Base-by-base conservation (phyloP, 92 coral and sea anemone genomes). In the Blastomussa wellsi region DNA sequence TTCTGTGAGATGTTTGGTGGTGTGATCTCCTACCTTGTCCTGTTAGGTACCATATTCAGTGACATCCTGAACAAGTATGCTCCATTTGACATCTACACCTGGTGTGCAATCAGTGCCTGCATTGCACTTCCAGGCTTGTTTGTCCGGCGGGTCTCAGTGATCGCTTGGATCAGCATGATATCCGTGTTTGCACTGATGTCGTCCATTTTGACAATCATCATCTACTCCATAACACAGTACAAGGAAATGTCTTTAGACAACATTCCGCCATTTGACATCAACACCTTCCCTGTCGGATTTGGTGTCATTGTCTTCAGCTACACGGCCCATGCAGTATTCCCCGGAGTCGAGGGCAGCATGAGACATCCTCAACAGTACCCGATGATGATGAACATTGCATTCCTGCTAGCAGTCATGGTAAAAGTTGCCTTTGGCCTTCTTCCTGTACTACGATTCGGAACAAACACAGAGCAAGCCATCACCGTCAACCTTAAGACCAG, bases 1-100 rank as follows among this genome's bases (percentile, higher is more conserved):
- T 93, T 89, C 31, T 88, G 92, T 42, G 96, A 93, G 83, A 93
- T 93, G 96, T 93, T 91, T 74, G 96, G 96, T 17, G 96, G 92
- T 6, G 86, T 92, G 16, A 82, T 91, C 29, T 86, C 90, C 62
- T 93, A 91, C 81, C 82, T 93, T 42, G 94, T 93, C 7, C 88
- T 93, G 2, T 60, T 93, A 55, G 96, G 94, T 0, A 91, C 96
- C 53, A 84, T 93, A 39, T 91, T 88, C 77, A 77, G 62, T 32
- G 92, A 93, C 78, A 88, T 91, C 66, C 82, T 90, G 9, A 53
- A 76, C 74, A 84, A 59, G 53, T 44, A 36, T 26, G 85, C 88
- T 60, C 88, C 94, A 48, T 84, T 91, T 76, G 88, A 86, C 60
- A 88, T 89, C 16, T 85, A 86, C 35, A 89, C 92, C 48, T 93